Evolutionary conservation across 2,113 vertebrate genomes (phyloP), one percentile per base, ranked within the genome.

Genomic region (Alouatta palliata): DNA sequence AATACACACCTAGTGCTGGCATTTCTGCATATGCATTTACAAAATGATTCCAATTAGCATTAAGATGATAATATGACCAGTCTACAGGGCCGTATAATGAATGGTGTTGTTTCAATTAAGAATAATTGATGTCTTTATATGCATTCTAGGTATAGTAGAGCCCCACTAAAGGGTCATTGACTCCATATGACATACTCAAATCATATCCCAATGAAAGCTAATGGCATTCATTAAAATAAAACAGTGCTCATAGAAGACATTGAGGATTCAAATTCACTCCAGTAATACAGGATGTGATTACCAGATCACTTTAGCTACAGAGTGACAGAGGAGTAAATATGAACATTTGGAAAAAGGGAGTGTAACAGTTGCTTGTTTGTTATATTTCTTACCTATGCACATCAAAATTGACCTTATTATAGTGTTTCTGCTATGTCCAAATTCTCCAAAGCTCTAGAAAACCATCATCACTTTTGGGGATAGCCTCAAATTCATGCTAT

Each of bases 141-240:
- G 58, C 16, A 58, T 91, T 87, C 19, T 8, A 86, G 73, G 27
- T 30, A 3, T 82, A 73, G 73, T 40, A 95, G 37, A 91, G 35
- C 40, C 47, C 45, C 80, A 96, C 40, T 94, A 43, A 97, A 88
- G 80, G 94, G 21, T 92, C 66, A 82, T 93, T 87, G 52, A 89
- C 82, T 94, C 47, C 37, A 75, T 93, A 79, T 86, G 68, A 79
- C 47, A 93, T 96, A 61, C 12, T 23, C 77, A 95, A 97, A 95
- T 94, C 90, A 95, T 89, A 89, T 25, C 21, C 32, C 58, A 88
- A 77, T 70, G 96, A 95, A 82, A 45, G 64, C 43, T 95, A 96
- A 96, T 79, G 52, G 79, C 20, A 79, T 4, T 82, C 71, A 86
- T 96, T 91, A 91, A 95, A 96, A 79, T 56, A 94, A 95, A 96